Conservation (phyloP, 2,113 vertebrate species). For the Mesoclemmys tuberculata region DNA sequence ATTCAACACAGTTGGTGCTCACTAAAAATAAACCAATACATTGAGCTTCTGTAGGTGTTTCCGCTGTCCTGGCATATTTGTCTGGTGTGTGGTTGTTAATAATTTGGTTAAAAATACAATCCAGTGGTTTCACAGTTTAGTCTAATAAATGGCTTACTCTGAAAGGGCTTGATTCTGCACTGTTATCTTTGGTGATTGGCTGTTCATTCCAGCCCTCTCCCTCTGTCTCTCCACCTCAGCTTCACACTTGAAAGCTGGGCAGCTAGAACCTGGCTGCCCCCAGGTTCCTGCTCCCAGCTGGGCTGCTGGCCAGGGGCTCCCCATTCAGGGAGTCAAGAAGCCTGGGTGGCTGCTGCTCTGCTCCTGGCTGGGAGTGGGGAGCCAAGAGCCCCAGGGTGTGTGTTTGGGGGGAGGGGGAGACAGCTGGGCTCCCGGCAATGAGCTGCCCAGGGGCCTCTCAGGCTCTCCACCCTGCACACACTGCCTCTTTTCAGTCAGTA, state of each 20-base stretch:
- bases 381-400: no score
- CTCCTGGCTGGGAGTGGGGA: no score
- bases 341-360: no score
- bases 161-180: background rate
- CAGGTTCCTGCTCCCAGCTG: no score
- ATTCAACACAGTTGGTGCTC: background rate
- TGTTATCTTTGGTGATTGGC: background rate
- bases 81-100: rapidly evolving
- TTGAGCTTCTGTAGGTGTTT: background rate
- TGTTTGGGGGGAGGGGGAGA: no score
- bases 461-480: no score
- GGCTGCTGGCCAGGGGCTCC: no score
- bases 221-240: background rate
- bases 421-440: no score
- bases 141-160: rapidly evolving
- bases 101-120: rapidly evolving
- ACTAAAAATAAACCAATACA: background rate
- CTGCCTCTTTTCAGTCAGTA: no score
- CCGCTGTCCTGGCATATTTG: background rate
- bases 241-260: background rate
- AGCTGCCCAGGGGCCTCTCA: no score
- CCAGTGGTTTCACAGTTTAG: background rate
- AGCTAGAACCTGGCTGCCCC: no score
- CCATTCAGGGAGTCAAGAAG: no score
- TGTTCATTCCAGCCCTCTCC: rapidly evolving